phyloP scores from a whole-genome alignment of 2,797 vertebrate species.

The Gephyroberyx darwinii region DNA sequence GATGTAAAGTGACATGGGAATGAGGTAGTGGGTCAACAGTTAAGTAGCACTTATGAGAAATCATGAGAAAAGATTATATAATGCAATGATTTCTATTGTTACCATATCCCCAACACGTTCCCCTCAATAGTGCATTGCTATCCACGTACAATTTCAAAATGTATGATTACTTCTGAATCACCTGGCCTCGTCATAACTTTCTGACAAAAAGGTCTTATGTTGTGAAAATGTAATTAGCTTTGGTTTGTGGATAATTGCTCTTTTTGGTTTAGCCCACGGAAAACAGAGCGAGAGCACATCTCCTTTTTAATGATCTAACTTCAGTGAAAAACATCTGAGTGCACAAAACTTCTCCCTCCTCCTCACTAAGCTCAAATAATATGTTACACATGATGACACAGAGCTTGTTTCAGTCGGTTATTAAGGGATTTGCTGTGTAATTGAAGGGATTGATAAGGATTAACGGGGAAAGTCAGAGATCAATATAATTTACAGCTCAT shows the following conservation, averaged over 20 bases:
- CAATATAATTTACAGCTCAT: slow-evolving; percentile 65
- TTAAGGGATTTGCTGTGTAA: slow-evolving; percentile 61
- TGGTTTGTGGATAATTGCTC: not conserved
- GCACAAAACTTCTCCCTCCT: slow-evolving; percentile 12
- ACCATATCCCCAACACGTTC: not conserved
- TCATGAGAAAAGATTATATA: slow-evolving; percentile 9
- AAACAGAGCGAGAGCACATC: too few species aligned
- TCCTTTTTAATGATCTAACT: slow-evolving; percentile 7
- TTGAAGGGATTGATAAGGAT: slow-evolving; percentile 57
- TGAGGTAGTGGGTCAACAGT: too few species aligned
- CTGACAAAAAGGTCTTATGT: too few species aligned
- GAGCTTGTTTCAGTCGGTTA: slow-evolving; percentile 26
- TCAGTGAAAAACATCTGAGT: slow-evolving; percentile 4
- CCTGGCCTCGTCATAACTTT: not conserved
- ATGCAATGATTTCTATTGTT: not conserved
- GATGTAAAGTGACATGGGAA: too few species aligned
- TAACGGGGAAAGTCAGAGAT: slow-evolving; percentile 53
- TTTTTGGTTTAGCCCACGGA: not conserved
- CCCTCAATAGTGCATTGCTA: slow-evolving; percentile 27
- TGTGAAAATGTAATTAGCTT: not conserved
- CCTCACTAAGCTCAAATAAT: not conserved
- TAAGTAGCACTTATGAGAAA: too few species aligned
- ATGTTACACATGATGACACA: slow-evolving; percentile 22
- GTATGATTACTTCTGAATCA: slow-evolving; percentile 11
- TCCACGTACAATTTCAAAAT: slow-evolving; percentile 7